Conservation (phyloP, 1,140 invertebrate genomes). For the Conus ventricosus region DNA sequence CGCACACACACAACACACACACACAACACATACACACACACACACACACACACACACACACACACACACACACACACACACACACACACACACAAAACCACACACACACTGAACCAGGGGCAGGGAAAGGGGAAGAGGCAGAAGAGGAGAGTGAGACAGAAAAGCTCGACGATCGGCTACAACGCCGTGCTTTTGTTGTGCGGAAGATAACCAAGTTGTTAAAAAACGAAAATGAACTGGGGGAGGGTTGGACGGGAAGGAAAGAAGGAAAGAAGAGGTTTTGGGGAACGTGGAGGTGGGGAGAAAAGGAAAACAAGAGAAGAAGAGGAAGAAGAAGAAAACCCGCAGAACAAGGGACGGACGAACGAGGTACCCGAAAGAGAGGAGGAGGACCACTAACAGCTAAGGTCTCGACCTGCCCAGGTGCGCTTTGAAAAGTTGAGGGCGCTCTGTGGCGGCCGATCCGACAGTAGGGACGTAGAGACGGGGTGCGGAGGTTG, state of each 20-base stretch:
- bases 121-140: neutral
- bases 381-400: too few relatives aligned
- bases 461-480: too few relatives aligned
- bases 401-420: neutral
- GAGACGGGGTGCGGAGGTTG: neutral
- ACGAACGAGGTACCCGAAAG: too few relatives aligned
- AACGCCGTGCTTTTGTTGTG: too few relatives aligned
- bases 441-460: neutral
- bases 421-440: neutral
- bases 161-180: too few relatives aligned
- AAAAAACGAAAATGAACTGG: neutral
- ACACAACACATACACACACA: too few relatives aligned
- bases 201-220: too few relatives aligned
- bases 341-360: too few relatives aligned
- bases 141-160: neutral
- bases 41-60: too few relatives aligned
- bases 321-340: neutral
- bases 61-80: neutral
- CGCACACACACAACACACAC: too few relatives aligned
- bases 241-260: neutral
- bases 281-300: neutral
- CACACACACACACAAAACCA: neutral
- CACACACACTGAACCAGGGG: neutral
- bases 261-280: neutral
- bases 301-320: neutral